These are phyloP conservation scores for Danio tinwini DNA, from an alignment of 2,797 vertebrate genomes.

Conservation along the genomic window DNA sequence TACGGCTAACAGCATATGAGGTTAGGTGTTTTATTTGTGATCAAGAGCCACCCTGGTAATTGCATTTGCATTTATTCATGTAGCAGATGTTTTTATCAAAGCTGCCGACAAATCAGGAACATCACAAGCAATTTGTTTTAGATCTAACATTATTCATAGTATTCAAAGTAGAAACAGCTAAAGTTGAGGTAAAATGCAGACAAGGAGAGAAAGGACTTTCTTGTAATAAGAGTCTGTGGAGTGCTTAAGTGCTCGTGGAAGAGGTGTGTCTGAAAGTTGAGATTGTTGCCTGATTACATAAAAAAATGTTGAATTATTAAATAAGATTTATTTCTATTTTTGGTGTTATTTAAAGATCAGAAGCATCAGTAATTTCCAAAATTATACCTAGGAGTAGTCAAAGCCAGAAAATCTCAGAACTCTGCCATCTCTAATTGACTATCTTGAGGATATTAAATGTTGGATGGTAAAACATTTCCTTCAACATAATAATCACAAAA, in stretches of 20 bases:
- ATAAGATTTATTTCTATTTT: too few relatives aligned
- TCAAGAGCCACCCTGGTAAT: not conserved
- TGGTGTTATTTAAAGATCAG: too few relatives aligned
- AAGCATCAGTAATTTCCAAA: too few relatives aligned
- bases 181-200: not conserved
- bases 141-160: not conserved
- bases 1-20: not conserved
- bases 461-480: too few relatives aligned
- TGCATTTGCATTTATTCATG: not conserved
- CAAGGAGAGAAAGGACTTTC: not conserved
- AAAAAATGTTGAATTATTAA: too few relatives aligned
- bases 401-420: too few relatives aligned
- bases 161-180: not conserved
- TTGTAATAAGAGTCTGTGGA: constrained; percentile 5
- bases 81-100: not conserved
- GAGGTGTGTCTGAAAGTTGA: not conserved
- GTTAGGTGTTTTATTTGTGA: not conserved
- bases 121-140: not conserved
- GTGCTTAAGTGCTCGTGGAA: constrained; percentile 1
- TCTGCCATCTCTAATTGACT: too few relatives aligned
- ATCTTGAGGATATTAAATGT: too few relatives aligned
- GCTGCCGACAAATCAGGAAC: not conserved
- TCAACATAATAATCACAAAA: too few relatives aligned
- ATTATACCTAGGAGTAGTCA: too few relatives aligned
- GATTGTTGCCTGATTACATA: not conserved